Percentiles rank a stretch among this genome's conserved stretches.
Evolutionary conservation across 2,113 vertebrate species (phyloP).

Genomic region (Cavia porcellus): DNA sequence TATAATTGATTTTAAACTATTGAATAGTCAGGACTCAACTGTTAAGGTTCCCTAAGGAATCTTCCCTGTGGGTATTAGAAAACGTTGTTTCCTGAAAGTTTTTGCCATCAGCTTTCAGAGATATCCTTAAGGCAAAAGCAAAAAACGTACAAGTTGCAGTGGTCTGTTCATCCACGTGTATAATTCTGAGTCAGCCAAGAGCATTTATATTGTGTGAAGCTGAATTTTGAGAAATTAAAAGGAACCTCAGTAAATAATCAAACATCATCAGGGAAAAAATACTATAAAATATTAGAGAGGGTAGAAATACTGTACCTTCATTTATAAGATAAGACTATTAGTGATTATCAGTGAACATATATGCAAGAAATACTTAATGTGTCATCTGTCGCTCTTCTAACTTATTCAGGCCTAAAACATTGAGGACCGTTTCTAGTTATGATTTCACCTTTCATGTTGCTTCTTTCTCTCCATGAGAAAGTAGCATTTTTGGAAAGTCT

Average conservation of each 20-base stretch:
- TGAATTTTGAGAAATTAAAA: slow-evolving; percentile 32
- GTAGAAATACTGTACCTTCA: not conserved
- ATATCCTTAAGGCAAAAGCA: not conserved
- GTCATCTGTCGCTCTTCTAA: not conserved
- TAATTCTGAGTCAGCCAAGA: not conserved
- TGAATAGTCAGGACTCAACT: not conserved
- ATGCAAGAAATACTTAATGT: not conserved
- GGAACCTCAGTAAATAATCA: not conserved
- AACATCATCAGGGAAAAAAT: not conserved
- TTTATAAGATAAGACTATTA: not conserved
- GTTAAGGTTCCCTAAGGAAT: not conserved
- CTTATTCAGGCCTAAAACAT: not conserved
- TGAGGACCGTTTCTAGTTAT: not conserved
- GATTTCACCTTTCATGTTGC: not conserved
- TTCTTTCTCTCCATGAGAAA: not conserved
- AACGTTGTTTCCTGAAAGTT: not conserved
- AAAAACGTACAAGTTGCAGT: not conserved
- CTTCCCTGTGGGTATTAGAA: not conserved
- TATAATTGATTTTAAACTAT: not conserved
- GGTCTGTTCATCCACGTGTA: not conserved
- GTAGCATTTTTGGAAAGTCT: not conserved
- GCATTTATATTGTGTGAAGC: not conserved
- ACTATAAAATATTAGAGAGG: not conserved
- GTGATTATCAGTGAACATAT: not conserved
- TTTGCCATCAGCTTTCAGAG: not conserved